Evolutionary conservation across 2,797 vertebrate species (phyloP).

Genomic region (Sebastes paucispinis): DNA sequence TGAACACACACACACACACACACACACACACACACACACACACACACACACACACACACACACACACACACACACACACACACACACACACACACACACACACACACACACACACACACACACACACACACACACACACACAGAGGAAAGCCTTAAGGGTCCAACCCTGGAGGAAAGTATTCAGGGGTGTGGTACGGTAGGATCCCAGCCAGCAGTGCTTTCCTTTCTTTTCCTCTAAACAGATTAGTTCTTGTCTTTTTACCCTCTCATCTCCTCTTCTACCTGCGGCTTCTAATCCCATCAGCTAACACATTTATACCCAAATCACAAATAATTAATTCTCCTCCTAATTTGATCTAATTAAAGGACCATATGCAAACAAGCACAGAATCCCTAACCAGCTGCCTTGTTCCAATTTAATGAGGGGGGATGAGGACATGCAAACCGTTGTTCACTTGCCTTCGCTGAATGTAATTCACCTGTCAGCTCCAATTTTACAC

Average conservation of each 20-base stretch:
- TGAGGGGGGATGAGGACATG: slow-evolving; percentile 11
- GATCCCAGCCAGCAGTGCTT: slow-evolving; percentile 12
- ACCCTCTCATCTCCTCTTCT: slow-evolving; percentile 4
- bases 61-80: too few species aligned
- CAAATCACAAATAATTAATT: slow-evolving; percentile 50
- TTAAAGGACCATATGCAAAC: slow-evolving; percentile 31
- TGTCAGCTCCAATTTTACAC: background rate
- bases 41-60: background rate
- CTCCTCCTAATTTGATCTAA: slow-evolving; percentile 36
- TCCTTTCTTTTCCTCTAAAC: slow-evolving; percentile 17
- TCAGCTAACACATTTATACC: slow-evolving; percentile 23
- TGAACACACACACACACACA: background rate
- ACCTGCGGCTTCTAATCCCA: slow-evolving; percentile 35
- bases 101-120: too few species aligned
- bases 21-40: background rate
- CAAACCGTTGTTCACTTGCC: background rate
- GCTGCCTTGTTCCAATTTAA: slow-evolving; percentile 26
- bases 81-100: background rate
- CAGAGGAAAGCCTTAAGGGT: slow-evolving; percentile 32
- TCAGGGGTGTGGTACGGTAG: background rate
- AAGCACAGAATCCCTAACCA: slow-evolving; percentile 14
- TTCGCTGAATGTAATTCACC: background rate
- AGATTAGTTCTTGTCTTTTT: slow-evolving; percentile 5
- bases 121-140: background rate
- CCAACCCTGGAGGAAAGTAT: slow-evolving; percentile 12